Percentiles rank a stretch among this genome's conserved stretches.
Conservation (phyloP, 2,113 vertebrate genomes). For the Odocoileus hemionus region DNA sequence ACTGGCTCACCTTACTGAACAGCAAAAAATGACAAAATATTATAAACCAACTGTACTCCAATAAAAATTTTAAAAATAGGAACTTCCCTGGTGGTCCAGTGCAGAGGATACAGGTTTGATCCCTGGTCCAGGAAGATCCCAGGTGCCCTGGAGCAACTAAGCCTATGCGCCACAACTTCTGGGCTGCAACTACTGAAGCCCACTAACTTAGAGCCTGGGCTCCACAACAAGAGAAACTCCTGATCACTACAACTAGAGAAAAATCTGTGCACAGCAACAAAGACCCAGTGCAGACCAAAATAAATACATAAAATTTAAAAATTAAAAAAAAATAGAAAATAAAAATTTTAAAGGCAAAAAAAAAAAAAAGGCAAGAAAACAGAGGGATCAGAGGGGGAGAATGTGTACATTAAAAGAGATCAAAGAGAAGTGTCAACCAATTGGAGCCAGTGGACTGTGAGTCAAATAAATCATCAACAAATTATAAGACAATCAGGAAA, state of each 20-base stretch:
- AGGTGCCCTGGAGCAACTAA: not conserved
- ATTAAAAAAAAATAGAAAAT: not conserved
- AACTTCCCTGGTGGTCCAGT: not conserved
- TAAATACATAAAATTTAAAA: not conserved
- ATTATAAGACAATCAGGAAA: not conserved
- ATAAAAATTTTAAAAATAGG: not conserved
- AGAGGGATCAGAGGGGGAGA: not conserved
- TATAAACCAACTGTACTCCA: not conserved
- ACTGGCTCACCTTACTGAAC: not conserved
- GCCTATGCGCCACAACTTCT: not conserved
- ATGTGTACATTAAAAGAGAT: not conserved
- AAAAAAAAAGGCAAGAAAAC: not conserved
- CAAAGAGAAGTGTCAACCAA: not conserved
- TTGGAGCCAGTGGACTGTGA: not conserved
- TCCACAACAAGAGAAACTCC: not conserved
- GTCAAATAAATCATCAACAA: not conserved
- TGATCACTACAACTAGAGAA: not conserved
- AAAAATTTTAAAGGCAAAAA: not conserved
- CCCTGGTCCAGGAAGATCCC: not conserved
- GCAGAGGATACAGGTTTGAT: not conserved
- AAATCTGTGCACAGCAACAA: not conserved
- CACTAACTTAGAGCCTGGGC: not conserved
- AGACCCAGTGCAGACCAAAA: not conserved
- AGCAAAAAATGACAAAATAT: not conserved
- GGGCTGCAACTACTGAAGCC: not conserved